These are phyloP conservation scores for Lasius fuliginosus DNA, from an alignment of 2,888 invertebrate species.

Conservation along the genomic window DNA sequence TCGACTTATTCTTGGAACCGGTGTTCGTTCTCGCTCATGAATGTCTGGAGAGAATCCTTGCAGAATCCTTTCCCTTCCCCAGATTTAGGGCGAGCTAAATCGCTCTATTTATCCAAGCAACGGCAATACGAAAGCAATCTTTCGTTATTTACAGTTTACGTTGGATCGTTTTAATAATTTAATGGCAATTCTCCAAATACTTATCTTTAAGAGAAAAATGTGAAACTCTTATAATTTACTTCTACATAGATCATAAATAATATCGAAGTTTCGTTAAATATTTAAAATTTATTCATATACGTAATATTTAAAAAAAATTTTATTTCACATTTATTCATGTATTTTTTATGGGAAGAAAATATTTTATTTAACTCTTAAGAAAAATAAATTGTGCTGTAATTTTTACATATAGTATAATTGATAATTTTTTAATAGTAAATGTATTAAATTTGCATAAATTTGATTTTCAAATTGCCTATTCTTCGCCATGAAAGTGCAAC, in stretches of 20 bases:
- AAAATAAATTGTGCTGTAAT: background rate
- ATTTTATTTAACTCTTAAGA: background rate
- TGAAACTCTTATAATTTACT: background rate
- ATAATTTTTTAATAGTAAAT: background rate
- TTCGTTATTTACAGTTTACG: background rate
- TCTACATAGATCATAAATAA: background rate
- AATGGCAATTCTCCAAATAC: background rate
- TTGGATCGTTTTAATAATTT: background rate
- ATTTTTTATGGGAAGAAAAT: background rate
- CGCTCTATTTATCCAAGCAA: background rate
- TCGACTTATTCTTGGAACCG: slow-evolving; percentile 46
- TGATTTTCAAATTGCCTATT: background rate
- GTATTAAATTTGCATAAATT: background rate
- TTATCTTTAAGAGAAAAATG: background rate
- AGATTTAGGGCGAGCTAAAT: slow-evolving; percentile 2
- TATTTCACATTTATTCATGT: background rate
- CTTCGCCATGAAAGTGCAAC: background rate
- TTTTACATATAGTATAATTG: background rate
- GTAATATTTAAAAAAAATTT: background rate
- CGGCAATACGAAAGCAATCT: background rate
- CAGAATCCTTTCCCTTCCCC: slow-evolving; percentile 5
- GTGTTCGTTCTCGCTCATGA: slow-evolving; percentile 19
- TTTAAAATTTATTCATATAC: background rate
- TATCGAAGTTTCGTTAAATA: background rate
- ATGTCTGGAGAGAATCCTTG: slow-evolving; percentile 3